Base-by-base conservation (phyloP, 2,113 vertebrate genomes). In the Lontra canadensis region DNA sequence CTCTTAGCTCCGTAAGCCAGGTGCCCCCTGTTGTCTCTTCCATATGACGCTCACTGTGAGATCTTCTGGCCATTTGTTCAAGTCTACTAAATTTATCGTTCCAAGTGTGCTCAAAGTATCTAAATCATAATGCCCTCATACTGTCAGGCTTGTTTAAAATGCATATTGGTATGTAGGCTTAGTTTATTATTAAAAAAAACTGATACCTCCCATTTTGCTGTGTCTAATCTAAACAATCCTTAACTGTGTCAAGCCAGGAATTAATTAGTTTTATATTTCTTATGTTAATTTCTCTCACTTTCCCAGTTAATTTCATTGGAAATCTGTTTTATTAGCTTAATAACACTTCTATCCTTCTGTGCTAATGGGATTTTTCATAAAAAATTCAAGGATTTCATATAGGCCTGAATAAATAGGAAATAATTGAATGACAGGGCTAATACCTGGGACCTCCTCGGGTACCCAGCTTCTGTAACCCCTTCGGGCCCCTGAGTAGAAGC, bases 61-160 rank as follows among this genome's bases (percentile, higher is more conserved):
- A 76, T 89, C 97, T 97, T 94, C 47, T 74, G 95, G 81, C 0
- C 21, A 86, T 83, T 98, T 96, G 67, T 92, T 78, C 34, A 97
- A 87, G 61, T 88, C 73, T 95, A 73, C 90, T 96, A 82, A 97
- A 95, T 97, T 95, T 98, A 97, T 95, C 39, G 2, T 96, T 97
- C 90, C 84, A 95, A 69, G 44, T 96, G 80, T 44, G 57, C 3
- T 36, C 26, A 25, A 82, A 96, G 78, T 94, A 95, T 95, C 96
- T 96, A 88, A 97, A 95, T 84, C 9, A 39, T 88, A 94, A 96
- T 97, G 96, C 26, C 90, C 98, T 96, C 84, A 98, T 98, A 98
- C 98, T 98, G 98, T 98, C 98, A 97, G 78, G 92, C 95, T 98
- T 98, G 52, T 94, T 97, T 94, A 97, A 98, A 98, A 98, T 94